Evolutionary conservation across 2,113 vertebrate genomes (phyloP).

Genomic region (Mixornis gularis): DNA sequence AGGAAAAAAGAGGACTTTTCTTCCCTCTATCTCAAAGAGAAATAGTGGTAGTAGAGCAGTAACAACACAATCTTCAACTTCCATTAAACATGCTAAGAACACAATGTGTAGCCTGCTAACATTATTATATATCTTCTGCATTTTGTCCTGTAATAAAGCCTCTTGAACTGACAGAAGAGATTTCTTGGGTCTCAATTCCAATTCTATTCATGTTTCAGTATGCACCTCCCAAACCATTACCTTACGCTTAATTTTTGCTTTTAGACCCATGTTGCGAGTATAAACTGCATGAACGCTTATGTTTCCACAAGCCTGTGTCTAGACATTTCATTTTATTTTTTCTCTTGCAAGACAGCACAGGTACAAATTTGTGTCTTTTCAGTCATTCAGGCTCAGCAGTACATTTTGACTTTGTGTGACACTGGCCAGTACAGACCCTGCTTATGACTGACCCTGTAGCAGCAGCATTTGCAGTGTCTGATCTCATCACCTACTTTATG

Average conservation of each 20-base stretch:
- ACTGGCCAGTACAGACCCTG: neutral
- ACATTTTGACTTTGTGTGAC: neutral
- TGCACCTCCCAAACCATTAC: neutral
- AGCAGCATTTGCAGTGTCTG: neutral
- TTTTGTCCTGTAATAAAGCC: neutral
- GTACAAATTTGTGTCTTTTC: neutral
- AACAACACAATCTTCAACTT: neutral
- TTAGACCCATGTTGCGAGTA: neutral
- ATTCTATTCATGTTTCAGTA: neutral
- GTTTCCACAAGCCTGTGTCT: neutral
- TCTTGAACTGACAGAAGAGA: neutral
- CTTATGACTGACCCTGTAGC: neutral
- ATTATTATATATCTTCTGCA: neutral
- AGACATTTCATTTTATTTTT: neutral
- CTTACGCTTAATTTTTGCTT: neutral
- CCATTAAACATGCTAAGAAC: neutral
- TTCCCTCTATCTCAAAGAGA: neutral
- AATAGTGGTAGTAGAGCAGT: neutral
- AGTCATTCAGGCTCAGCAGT: neutral
- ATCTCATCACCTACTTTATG: fast-evolving
- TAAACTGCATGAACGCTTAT: fast-evolving
- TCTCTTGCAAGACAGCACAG: neutral
- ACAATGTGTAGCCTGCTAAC: neutral
- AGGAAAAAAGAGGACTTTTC: neutral
- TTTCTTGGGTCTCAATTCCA: neutral